Evolutionary conservation across 2,888 invertebrate species (phyloP).

Genomic region (Exephanes ischioxanthus): DNA sequence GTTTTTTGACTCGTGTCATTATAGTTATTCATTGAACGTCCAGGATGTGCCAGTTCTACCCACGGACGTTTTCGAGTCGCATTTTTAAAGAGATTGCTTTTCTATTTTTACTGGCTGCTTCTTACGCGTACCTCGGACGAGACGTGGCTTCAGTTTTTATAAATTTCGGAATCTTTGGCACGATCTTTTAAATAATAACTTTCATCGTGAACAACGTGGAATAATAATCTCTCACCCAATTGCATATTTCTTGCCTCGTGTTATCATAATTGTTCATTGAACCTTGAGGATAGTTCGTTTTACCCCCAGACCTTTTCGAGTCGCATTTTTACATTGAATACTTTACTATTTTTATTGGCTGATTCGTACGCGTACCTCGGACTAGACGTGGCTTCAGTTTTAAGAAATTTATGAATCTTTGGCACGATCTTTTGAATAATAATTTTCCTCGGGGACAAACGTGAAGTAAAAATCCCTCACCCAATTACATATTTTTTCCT

Average conservation of each 20-base stretch:
- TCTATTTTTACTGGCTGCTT: background rate
- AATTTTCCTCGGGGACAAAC: no score
- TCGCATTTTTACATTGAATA: background rate
- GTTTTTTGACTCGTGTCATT: background rate
- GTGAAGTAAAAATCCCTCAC: no score
- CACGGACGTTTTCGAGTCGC: background rate
- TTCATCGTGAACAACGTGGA: background rate
- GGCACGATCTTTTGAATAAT: no score
- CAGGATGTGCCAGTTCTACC: background rate
- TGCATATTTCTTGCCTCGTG: background rate
- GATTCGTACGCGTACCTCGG: conserved; percentile 11
- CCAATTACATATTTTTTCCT: no score
- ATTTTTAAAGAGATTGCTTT: background rate
- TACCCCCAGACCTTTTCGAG: background rate
- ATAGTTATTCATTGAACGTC: background rate
- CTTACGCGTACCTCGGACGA: conserved; percentile 13
- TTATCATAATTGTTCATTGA: background rate
- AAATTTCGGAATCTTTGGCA: background rate
- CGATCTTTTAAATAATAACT: no score
- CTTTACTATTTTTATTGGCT: background rate
- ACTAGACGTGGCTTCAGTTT: conserved; percentile 8
- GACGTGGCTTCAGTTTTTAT: background rate
- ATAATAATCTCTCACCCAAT: background rate
- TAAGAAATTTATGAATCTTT: conserved; percentile 4
- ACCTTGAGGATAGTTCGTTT: background rate